Conservation (phyloP, 2,888 invertebrate species). For the Dasypogon diadema region DNA sequence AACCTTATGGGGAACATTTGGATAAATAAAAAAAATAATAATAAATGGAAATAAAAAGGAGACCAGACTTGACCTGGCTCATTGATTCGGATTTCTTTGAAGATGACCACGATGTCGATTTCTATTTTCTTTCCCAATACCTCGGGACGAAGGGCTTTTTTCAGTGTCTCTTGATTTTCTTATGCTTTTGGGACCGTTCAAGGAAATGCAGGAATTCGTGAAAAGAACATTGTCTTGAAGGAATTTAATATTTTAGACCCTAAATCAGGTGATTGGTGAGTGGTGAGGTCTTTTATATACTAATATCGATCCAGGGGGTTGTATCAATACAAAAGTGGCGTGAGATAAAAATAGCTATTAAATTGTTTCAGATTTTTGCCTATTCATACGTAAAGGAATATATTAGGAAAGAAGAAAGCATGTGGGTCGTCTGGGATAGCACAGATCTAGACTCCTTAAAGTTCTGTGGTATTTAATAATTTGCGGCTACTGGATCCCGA, state of each 20-base stretch:
- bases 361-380: no score
- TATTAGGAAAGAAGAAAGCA: no score
- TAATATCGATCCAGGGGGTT: no score
- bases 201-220: constrained; percentile 2
- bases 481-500: no score
- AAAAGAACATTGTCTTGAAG: background rate
- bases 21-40: constrained; percentile 36
- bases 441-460: no score
- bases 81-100: constrained; percentile 50
- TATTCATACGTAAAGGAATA: no score
- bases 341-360: no score
- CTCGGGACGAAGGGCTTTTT: background rate
- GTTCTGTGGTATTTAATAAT: no score
- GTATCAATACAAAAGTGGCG: no score
- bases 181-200: constrained; percentile 6
- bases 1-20: constrained; percentile 47
- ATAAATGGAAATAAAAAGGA: constrained; percentile 36
- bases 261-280: no score
- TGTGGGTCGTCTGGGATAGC: no score
- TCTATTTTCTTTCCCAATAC: background rate
- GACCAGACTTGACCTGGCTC: constrained; percentile 36
- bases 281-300: no score
- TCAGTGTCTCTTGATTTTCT: constrained; percentile 3
- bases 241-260: background rate
- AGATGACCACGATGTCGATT: constrained; percentile 31